These are phyloP conservation scores for Crambe crambe DNA, from an alignment of 37 sponge, comb jelly and placozoan species.

Conservation along the genomic window DNA sequence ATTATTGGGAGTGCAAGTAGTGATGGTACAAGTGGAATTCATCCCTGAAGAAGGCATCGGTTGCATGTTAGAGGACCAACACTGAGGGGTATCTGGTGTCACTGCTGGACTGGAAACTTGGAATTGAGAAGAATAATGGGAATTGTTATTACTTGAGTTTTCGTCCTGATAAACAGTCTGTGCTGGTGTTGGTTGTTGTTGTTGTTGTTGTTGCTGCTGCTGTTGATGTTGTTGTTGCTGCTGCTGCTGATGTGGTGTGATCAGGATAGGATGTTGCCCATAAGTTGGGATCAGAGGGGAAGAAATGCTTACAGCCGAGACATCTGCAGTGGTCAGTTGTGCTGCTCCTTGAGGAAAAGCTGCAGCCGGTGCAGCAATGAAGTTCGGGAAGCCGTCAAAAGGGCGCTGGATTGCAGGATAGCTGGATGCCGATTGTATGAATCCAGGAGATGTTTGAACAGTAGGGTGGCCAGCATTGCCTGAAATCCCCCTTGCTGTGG, in stretches of 20 bases:
- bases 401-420: not conserved
- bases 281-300: constrained; percentile 10
- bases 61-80: constrained; percentile 21
- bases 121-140: constrained; percentile 18
- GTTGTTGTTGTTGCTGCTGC: no score
- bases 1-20: constrained; percentile 6
- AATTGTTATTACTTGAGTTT: not conserved
- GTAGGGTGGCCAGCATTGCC: not conserved
- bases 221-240: no score
- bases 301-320: constrained; percentile 10
- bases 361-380: constrained; percentile 17
- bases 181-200: not conserved
- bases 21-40: constrained; percentile 18
- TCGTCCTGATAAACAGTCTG: not conserved
- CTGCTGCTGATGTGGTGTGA: not conserved
- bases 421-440: not conserved
- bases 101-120: not conserved
- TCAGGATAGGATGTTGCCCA: not conserved
- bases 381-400: constrained; percentile 6
- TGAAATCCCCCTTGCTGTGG: not conserved
- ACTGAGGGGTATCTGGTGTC: not conserved
- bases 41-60: not conserved
- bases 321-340: not conserved
- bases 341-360: not conserved
- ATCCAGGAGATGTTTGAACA: constrained; percentile 12